Base-by-base conservation (phyloP, 2,797 vertebrate genomes). In the Microhierax caerulescens region DNA sequence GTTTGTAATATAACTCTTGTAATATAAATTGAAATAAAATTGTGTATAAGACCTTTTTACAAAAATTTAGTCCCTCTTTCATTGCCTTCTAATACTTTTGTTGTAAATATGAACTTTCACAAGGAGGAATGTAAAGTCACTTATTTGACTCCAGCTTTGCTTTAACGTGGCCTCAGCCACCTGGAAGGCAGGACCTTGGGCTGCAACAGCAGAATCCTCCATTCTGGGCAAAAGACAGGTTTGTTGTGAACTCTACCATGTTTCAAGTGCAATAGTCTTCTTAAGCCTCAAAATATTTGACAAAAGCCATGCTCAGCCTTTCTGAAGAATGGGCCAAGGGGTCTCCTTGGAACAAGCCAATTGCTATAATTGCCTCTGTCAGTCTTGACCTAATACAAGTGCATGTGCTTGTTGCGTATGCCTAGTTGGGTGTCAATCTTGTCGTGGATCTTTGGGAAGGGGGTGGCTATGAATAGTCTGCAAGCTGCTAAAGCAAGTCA, bases 281-380 rank as follows among this genome's bases (percentile, higher is more conserved):
- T 75, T 11, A 5, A 39, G 13, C 24, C 67, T 85, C 64, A 20
- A 34, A 60, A 30, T 60, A 51, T 5, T 72, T 76, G 32, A 22
- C 14, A 18, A 10, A 22, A n/a, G 36, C 28, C 28, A 7, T 8
- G 19, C 32, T 43, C 45, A 36, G 37, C 32, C 68, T 69, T 37
- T 57, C 41, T 45, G 50, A 72, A 41, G 59, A 57, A 2, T 0
- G 32, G 36, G 13, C 41, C 28, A 14, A 18, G 32, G 25, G 9
- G 4, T 45, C 14, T 77, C 47, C 10, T 27, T 67, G 65, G 48
- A 63, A 28, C 0, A 1, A 50, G 21, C 25, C 30, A 41, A 16
- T 74, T n/a, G 53, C 45, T 63, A 5, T 9, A 13, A 0, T 1
- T 36, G 13, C 0, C 0, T 82, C 43, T 10, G 0, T 74, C 60